Base-by-base conservation (phyloP, 2,888 invertebrate genomes). In the Andrena flavipes region DNA sequence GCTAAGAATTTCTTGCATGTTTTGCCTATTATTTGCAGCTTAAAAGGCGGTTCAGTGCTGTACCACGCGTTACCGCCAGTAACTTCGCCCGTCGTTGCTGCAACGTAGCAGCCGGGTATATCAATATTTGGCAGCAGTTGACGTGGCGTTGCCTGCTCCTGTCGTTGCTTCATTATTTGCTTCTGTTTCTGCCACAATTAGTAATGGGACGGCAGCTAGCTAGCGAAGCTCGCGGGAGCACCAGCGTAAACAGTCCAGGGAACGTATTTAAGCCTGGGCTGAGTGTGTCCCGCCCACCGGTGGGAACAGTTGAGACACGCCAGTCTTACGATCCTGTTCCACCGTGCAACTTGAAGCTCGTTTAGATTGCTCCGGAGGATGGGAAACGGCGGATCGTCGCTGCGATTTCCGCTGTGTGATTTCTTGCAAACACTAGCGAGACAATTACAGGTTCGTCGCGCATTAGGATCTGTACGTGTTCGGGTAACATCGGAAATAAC, bases 71-170 rank as follows among this genome's bases (percentile, higher is more conserved):
- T 74, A 48, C 80, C 64, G 68, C 71, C 68, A 29, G 20, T 23
- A 29, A 73, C n/a, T 65, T 68, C 23, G 8, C 49, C 42, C 48
- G 42, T 56, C 75, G 68, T 84, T 26, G 68, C 80, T 72, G 67
- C 26, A 73, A 70, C 67, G 48, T 69, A 71, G 63, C 71, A 77
- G 84, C 70, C 54, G 59, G 81, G 67, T 68, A 81, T 70, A 84
- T 84, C 85, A 84, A 84, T 84, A 84, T 84, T 84, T 84, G 84
- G 77, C 81, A 64, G 73, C 70, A 62, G 85, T 77, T 72, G 84
- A 84, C 76, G 73, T 59, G 73, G 63, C 56, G 33, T 62, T 81
- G 23, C 65, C 73, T 77, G 60, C 73, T 77, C 54, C 65, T 70
- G 67, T 80, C 72, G 73, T 76, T 80, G 60, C 72, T 84, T 81